A percentile compares a stretch with the other conserved stretches of the same genome.
These are phyloP conservation scores for Lepus oiostolus DNA, from an alignment of 2,797 vertebrate genomes.

Conservation along the genomic window DNA sequence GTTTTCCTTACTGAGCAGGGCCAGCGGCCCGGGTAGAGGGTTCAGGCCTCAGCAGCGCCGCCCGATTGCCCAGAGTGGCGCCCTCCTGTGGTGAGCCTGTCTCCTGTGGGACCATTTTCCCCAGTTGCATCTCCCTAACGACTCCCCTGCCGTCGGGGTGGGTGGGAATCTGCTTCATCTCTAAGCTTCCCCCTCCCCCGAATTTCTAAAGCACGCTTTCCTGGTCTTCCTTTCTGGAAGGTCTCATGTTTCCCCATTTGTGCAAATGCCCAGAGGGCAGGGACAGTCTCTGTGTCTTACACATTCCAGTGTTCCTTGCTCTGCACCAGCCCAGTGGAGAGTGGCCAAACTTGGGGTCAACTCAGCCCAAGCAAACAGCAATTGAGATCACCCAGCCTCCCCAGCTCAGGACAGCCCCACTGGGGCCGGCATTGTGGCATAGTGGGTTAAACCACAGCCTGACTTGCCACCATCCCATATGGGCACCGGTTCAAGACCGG, in stretches of 20 bases:
- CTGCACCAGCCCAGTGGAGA: no score
- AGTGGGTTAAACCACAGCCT: no score
- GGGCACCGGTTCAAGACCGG: no score
- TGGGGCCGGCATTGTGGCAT: no score
- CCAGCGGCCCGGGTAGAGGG: neutral
- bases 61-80: neutral
- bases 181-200: neutral
- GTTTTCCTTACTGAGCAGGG: neutral
- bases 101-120: neutral
- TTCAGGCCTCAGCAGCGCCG: neutral
- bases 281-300: neutral
- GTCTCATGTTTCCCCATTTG: neutral
- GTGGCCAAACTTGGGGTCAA: accelerated
- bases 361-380: neutral
- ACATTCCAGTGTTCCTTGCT: no score
- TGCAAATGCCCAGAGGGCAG: neutral
- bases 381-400: neutral
- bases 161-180: neutral
- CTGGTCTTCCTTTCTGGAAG: neutral
- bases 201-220: neutral
- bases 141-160: no score
- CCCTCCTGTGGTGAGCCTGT: neutral
- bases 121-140: accelerated
- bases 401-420: neutral
- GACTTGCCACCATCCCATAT: no score